These are phyloP conservation scores for Athene noctua DNA, from an alignment of 2,113 vertebrate genomes.

Conservation along the genomic window DNA sequence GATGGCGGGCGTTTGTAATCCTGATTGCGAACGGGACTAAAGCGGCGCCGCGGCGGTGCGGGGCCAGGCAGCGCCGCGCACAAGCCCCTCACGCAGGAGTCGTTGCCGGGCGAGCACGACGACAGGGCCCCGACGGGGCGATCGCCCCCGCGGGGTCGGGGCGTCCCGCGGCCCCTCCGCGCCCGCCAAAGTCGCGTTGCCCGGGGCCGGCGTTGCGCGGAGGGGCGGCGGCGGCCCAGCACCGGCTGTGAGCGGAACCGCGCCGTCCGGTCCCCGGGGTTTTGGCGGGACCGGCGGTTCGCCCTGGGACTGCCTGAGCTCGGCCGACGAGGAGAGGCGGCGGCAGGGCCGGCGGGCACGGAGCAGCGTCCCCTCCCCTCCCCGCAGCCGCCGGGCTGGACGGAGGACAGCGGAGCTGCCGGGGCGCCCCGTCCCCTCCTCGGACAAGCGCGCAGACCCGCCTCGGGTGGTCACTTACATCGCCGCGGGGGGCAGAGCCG, in stretches of 20 bases:
- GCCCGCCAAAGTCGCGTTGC: background rate
- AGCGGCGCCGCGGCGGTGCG: background rate
- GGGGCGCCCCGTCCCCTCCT: background rate
- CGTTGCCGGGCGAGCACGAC: background rate
- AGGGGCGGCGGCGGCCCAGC: background rate
- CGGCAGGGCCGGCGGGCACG: background rate
- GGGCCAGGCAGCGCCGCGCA: background rate
- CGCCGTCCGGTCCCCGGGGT: background rate
- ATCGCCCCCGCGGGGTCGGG: background rate
- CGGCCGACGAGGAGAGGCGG: background rate
- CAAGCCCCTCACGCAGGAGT: background rate
- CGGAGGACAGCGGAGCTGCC: background rate
- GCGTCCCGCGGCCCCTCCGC: background rate
- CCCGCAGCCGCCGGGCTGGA: background rate
- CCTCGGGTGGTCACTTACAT: slow-evolving; percentile 58
- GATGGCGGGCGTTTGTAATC: slow-evolving; percentile 15
- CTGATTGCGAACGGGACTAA: slow-evolving; percentile 45
- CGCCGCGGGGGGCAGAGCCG: background rate
- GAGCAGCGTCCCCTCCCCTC: background rate
- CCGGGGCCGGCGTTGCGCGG: background rate
- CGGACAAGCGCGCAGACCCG: background rate
- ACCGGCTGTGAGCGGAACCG: background rate
- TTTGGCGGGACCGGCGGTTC: background rate
- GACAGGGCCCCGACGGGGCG: background rate
- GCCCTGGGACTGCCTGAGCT: background rate